Base-by-base conservation (phyloP, 1,140 invertebrate genomes). In the Pygmarrhopalites habei region DNA sequence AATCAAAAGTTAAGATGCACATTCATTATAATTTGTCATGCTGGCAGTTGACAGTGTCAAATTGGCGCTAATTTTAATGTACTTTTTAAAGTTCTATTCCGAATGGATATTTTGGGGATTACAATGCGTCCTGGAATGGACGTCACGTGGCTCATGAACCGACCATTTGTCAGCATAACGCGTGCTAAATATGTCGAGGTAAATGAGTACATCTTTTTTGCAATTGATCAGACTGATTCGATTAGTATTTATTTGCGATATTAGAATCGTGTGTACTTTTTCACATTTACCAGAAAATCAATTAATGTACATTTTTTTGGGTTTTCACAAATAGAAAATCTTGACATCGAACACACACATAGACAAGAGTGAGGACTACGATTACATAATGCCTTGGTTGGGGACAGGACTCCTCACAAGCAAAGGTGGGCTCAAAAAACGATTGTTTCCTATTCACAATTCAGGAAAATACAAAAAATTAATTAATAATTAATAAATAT, bases 301-400 rank as follows among this genome's bases (percentile, higher is more conserved):
- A 39, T 39, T 39, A 10, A 39, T 10, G 17, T 10, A 39, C 7
- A 39, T 10, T 39, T 10, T 39, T 39, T 39, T 10, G 17, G 35
- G 35, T 17, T 39, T 39, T 39, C 35, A 17, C 17, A 39, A 39
- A 10, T 39, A 86, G 81, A 78, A 78, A 57, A 77, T 93, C 53
- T 76, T 92, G 29, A 82, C 80, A 60, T 88, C 83, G 66, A 81
- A 79, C 30, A 84, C 82, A 72, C 82, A 86, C 69, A 81, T 90
- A 32, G 80, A 85, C 58, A 93, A 92, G 75, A 82, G 85, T 52
- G 72, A 74, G 39, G 80, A 87, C 70, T 92, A 92, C 72, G 74
- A 81, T 41, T 85, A 85, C 67, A 74, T 92, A n/a, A 80, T 83
- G 66, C 83, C 83, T 15, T 90, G 87, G 86, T 75, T 92, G n/a